These are phyloP conservation scores for Endotricha flammealis DNA, from an alignment of 2,888 invertebrate genomes.

Conservation along the genomic window DNA sequence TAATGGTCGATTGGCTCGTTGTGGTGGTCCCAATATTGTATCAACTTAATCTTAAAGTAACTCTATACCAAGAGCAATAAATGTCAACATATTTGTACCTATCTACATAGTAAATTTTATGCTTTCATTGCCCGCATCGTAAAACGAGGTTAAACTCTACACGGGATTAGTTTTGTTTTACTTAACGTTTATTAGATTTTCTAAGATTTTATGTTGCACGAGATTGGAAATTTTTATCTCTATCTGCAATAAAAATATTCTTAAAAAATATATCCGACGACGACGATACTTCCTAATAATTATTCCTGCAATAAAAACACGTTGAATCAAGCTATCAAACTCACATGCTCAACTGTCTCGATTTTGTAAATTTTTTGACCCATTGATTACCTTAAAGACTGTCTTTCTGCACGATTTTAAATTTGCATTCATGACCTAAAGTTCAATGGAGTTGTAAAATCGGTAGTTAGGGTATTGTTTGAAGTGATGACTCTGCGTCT, in stretches of 20 bases:
- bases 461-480: too few species aligned
- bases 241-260: too few species aligned
- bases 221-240: not conserved
- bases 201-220: conserved; percentile 4
- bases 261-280: too few species aligned
- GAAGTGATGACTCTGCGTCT: too few species aligned
- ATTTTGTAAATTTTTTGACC: too few species aligned
- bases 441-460: too few species aligned
- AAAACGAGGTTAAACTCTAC: conserved; percentile 7
- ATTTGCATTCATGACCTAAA: too few species aligned
- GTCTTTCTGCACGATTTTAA: too few species aligned
- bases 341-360: not conserved
- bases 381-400: too few species aligned
- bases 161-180: conserved; percentile 10
- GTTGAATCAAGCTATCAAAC: not conserved
- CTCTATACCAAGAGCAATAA: conserved; percentile 14
- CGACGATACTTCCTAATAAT: too few species aligned
- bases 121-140: conserved; percentile 7
- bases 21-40: conserved; percentile 12
- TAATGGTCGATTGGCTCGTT: conserved; percentile 19
- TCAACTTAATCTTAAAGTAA: conserved; percentile 14
- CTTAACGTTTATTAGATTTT: conserved; percentile 1
- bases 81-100: conserved; percentile 14
- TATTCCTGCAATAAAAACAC: not conserved
- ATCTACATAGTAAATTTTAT: conserved; percentile 14